Evolutionary conservation across 1,140 invertebrate genomes (phyloP).

Genomic region (Drosophila malerkotliana): DNA sequence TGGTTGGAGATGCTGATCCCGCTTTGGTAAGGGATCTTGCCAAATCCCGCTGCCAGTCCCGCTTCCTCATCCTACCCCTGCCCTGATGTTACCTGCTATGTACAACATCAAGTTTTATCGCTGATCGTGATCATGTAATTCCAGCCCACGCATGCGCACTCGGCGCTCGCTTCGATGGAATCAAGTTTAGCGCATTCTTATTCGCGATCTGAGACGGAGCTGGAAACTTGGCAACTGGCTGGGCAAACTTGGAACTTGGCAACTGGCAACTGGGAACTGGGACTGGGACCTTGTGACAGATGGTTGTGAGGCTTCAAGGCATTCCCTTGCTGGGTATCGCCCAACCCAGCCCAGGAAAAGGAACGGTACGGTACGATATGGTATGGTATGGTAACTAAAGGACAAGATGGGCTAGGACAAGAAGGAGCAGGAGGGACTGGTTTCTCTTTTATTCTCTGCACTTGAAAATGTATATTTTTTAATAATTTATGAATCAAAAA

Average conservation of each 20-base stretch:
- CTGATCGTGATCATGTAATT: slow-evolving; percentile 84
- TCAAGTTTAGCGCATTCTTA: slow-evolving; percentile 82
- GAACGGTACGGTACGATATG: slow-evolving; percentile 29
- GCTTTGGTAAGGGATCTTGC: background rate
- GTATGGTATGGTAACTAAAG: slow-evolving; percentile 4
- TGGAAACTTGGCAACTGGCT: slow-evolving; percentile 1
- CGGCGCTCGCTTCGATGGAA: slow-evolving; percentile 72
- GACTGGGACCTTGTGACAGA: slow-evolving; percentile 73
- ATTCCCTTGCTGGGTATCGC: slow-evolving; percentile 60
- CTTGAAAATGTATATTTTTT: background rate
- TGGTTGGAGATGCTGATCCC: slow-evolving; percentile 10
- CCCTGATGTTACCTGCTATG: slow-evolving; percentile 64
- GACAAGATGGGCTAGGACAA: slow-evolving; percentile 5
- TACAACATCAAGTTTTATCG: slow-evolving; percentile 84
- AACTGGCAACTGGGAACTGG: slow-evolving; percentile 19
- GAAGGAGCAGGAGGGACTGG: slow-evolving; percentile 41
- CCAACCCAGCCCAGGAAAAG: slow-evolving; percentile 35
- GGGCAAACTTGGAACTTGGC: slow-evolving; percentile 1
- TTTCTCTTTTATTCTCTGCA: slow-evolving; percentile 27
- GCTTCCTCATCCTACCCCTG: slow-evolving; percentile 6
- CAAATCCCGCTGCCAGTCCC: slow-evolving; percentile 1
- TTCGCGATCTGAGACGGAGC: slow-evolving; percentile 34
- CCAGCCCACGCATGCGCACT: slow-evolving; percentile 83
- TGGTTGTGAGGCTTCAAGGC: slow-evolving; percentile 68
- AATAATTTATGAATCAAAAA: background rate